Conservation (phyloP, 35 echinoderm and acorn worm species). For the Apostichopus californicus region DNA sequence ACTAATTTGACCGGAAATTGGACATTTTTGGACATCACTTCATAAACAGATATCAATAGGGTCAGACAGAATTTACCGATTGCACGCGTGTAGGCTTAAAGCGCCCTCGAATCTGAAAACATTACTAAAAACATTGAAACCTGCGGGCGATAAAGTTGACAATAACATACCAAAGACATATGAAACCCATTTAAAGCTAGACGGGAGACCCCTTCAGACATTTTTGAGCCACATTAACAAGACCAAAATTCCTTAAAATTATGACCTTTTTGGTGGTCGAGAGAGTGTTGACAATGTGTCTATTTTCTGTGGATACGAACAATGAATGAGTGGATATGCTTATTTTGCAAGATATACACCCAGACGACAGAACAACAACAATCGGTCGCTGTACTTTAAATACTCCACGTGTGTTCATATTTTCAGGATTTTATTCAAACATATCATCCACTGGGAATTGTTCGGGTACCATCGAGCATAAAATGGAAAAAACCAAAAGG, state of each 20-base stretch:
- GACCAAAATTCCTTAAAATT: too few species aligned
- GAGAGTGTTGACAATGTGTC: too few species aligned
- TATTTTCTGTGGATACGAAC: too few species aligned
- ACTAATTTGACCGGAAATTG: background rate
- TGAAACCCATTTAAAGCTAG: background rate
- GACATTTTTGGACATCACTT: background rate
- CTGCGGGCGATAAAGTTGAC: background rate
- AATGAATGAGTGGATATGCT: too few species aligned
- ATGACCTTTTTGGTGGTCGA: too few species aligned
- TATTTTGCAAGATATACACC: too few species aligned
- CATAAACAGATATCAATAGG: background rate
- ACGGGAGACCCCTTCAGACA: background rate
- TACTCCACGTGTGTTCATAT: conserved; percentile 31
- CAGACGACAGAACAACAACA: background rate
- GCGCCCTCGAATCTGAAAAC: background rate
- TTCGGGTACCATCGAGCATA: background rate
- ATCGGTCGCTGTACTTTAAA: background rate
- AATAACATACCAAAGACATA: background rate
- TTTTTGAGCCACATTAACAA: too few species aligned
- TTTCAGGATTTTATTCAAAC: background rate
- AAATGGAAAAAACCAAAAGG: too few species aligned
- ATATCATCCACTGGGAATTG: conserved; percentile 13
- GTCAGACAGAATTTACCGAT: background rate
- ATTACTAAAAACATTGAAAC: background rate
- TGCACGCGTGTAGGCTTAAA: background rate